phyloP scores from a whole-genome alignment of 2,113 vertebrate genomes.

The Taxidea taxus region DNA sequence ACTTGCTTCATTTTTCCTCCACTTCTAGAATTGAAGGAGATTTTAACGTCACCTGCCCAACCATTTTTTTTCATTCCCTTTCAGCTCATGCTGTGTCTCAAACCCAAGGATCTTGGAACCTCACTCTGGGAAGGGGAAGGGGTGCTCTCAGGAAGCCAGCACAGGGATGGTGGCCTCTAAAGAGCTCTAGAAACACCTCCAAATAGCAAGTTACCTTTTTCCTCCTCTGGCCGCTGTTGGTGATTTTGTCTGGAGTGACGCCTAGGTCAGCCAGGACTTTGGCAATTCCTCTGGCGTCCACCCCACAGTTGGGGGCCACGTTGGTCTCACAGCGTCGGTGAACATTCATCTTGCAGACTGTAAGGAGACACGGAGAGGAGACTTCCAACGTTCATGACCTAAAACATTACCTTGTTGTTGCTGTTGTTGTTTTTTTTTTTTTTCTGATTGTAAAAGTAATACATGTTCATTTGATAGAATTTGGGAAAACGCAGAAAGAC shows the following conservation, averaged over 20 bases:
- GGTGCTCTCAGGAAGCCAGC: not conserved
- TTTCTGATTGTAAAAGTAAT: not conserved
- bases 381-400: not conserved
- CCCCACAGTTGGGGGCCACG: slow-evolving; percentile 97
- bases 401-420: not conserved
- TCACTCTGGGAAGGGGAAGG: not conserved
- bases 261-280: slow-evolving; percentile 97
- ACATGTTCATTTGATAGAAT: not conserved
- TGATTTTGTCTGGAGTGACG: slow-evolving; percentile 98
- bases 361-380: slow-evolving; percentile 30
- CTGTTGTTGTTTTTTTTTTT: not conserved
- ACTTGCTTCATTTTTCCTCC: not conserved
- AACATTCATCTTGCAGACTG: slow-evolving; percentile 99
- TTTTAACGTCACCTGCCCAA: not conserved
- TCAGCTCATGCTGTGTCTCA: not conserved
- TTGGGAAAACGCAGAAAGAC: not conserved
- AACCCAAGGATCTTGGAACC: not conserved
- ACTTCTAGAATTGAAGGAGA: not conserved
- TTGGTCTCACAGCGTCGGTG: slow-evolving; percentile 97
- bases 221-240: slow-evolving; percentile 93
- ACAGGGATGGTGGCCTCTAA: rapidly evolving
- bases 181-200: not conserved
- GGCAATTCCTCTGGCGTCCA: slow-evolving; percentile 96
- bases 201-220: slow-evolving; percentile 89
- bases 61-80: not conserved